Percentiles rank a stretch among this genome's conserved stretches.
Evolutionary conservation across 2,888 invertebrate species (phyloP).

Genomic region (Myathropa florea): DNA sequence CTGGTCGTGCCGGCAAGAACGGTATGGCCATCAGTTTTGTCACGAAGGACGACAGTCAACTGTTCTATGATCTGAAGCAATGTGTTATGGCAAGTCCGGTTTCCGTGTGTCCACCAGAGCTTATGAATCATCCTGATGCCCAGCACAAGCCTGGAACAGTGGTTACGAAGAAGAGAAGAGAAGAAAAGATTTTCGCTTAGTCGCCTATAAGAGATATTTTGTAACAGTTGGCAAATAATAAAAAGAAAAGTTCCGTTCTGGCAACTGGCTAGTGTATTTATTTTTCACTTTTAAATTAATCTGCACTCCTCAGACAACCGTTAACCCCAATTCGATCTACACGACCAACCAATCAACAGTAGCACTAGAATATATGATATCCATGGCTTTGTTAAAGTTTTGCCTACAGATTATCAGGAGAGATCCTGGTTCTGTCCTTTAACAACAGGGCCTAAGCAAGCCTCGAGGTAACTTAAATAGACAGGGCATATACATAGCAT

Average conservation of each 20-base stretch:
- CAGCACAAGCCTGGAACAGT: slow-evolving; percentile 98
- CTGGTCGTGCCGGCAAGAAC: slow-evolving; percentile 98
- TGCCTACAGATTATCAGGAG: too few relatives aligned
- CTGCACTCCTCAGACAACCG: too few relatives aligned
- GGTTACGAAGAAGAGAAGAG: slow-evolving; percentile 94
- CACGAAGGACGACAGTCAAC: slow-evolving; percentile 96
- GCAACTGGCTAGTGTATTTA: too few relatives aligned
- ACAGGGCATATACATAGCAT: too few relatives aligned
- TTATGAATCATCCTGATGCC: slow-evolving; percentile 99
- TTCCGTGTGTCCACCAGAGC: slow-evolving; percentile 96
- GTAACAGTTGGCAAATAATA: not conserved
- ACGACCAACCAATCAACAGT: too few relatives aligned
- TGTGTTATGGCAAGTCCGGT: slow-evolving; percentile 93
- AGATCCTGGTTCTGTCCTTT: too few relatives aligned
- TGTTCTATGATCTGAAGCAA: slow-evolving; percentile 99
- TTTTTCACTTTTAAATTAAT: too few relatives aligned
- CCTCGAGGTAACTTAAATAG: too few relatives aligned
- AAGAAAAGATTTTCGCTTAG: slow-evolving; percentile 97
- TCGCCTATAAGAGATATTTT: not conserved
- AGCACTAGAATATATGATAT: too few relatives aligned
- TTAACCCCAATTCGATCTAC: too few relatives aligned
- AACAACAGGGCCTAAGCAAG: too few relatives aligned
- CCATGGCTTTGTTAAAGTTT: too few relatives aligned
- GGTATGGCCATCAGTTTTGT: slow-evolving; percentile 98
- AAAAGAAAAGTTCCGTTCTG: slow-evolving; percentile 17